Conservation (phyloP, 1,140 invertebrate genomes). For the Leptinotarsa lineolata region DNA sequence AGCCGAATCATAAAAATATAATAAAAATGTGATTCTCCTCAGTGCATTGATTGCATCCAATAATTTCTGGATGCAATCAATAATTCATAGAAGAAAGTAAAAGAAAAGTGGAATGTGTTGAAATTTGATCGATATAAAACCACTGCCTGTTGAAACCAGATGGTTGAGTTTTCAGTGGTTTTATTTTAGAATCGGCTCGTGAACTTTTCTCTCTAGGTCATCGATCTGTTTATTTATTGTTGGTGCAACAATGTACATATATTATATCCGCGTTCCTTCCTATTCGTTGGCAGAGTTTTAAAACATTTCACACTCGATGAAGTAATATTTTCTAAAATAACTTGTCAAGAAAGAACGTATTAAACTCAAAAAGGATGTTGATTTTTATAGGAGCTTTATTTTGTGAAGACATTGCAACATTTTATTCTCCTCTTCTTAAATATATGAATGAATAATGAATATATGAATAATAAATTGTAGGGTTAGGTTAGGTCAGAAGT, state of each 20-base stretch:
- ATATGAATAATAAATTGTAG: no score
- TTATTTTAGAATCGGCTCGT: slow-evolving; percentile 15
- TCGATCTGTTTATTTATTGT: slow-evolving; percentile 19
- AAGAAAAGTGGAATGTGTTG: not conserved
- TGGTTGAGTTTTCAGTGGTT: slow-evolving; percentile 10
- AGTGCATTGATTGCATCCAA: no score
- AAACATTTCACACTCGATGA: not conserved
- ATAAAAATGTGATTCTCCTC: no score
- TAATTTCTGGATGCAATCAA: no score
- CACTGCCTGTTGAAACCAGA: slow-evolving; percentile 14
- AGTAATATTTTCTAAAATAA: not conserved
- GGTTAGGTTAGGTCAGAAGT: no score
- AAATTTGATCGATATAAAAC: not conserved
- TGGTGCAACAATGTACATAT: slow-evolving; percentile 5
- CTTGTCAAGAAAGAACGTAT: not conserved
- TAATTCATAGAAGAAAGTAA: no score
- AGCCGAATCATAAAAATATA: no score
- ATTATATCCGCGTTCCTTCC: slow-evolving; percentile 11
- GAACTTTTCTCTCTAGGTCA: slow-evolving; percentile 15
- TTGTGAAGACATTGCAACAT: no score
- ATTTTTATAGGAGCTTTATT: no score
- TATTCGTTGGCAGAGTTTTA: slow-evolving; percentile 3
- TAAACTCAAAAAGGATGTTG: not conserved
- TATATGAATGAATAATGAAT: no score
- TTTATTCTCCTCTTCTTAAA: no score